These are phyloP conservation scores for Rhea americana DNA, from an alignment of 2,113 vertebrate genomes.

Conservation along the genomic window DNA sequence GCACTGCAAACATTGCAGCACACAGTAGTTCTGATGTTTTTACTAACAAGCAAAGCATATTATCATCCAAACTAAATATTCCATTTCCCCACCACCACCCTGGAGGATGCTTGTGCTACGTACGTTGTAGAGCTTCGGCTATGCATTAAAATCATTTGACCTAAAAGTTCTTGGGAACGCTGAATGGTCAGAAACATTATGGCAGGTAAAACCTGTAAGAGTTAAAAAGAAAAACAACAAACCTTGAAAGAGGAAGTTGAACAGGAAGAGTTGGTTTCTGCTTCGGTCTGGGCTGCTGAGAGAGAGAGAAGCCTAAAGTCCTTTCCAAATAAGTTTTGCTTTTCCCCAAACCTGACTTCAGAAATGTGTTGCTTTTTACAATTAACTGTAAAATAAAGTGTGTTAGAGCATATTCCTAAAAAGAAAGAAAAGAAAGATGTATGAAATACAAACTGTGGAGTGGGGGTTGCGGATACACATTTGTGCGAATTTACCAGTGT, in stretches of 20 bases:
- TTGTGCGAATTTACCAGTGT: background rate
- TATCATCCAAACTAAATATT: background rate
- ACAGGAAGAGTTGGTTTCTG: constrained; percentile 64
- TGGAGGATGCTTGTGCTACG: accelerated
- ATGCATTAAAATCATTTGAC: background rate
- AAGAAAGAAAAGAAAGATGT: accelerated
- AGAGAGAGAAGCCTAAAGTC: background rate
- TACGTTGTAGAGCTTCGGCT: background rate
- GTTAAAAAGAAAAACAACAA: background rate
- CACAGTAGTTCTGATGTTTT: background rate
- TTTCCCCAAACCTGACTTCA: background rate
- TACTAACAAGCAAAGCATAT: background rate
- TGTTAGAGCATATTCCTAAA: background rate
- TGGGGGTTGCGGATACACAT: background rate
- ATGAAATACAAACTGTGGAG: background rate
- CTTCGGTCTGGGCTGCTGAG: constrained; percentile 26
- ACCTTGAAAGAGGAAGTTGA: constrained; percentile 67
- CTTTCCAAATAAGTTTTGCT: background rate
- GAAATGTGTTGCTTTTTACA: background rate
- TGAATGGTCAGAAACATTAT: background rate
- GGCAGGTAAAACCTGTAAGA: background rate
- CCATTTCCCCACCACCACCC: accelerated
- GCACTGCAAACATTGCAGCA: background rate
- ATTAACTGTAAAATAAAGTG: background rate
- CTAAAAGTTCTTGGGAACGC: background rate